phyloP scores from a whole-genome alignment of 2,797 vertebrate genomes.

The Aselliscus stoliczkanus region DNA sequence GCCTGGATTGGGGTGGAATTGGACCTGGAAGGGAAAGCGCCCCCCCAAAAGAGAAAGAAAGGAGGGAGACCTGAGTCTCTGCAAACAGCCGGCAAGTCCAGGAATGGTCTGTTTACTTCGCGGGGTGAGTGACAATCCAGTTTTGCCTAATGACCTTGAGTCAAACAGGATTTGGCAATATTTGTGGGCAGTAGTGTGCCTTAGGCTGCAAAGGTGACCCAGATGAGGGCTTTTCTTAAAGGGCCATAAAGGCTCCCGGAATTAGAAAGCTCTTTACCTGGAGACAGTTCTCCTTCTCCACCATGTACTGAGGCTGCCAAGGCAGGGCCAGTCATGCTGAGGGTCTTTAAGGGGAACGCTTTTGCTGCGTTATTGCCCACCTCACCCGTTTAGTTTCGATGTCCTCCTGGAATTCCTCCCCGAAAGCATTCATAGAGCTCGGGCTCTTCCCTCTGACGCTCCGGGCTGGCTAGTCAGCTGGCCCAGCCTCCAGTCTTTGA shows the following conservation, averaged over 20 bases:
- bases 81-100: not conserved
- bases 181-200: not conserved
- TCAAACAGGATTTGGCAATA: conserved; percentile 12
- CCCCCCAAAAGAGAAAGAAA: not conserved
- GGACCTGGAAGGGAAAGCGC: not conserved
- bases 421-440: conserved; percentile 41
- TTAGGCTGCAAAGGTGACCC: not conserved
- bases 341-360: not conserved
- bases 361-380: not conserved
- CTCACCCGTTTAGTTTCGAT: not conserved
- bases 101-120: not conserved
- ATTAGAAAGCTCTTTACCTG: not conserved
- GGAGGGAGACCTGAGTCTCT: not conserved
- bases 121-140: not conserved
- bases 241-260: not conserved
- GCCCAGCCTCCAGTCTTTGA: not conserved
- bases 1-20: not conserved
- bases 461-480: not conserved
- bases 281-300: not conserved
- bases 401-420: conserved; percentile 4
- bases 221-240: conserved; percentile 19
- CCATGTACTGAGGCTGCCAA: not conserved
- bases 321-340: not conserved
- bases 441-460: conserved; percentile 16
- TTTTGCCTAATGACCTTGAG: conserved; percentile 41